Base-by-base conservation (phyloP, 2,888 invertebrate species). In the Steinernema hermaphroditum region DNA sequence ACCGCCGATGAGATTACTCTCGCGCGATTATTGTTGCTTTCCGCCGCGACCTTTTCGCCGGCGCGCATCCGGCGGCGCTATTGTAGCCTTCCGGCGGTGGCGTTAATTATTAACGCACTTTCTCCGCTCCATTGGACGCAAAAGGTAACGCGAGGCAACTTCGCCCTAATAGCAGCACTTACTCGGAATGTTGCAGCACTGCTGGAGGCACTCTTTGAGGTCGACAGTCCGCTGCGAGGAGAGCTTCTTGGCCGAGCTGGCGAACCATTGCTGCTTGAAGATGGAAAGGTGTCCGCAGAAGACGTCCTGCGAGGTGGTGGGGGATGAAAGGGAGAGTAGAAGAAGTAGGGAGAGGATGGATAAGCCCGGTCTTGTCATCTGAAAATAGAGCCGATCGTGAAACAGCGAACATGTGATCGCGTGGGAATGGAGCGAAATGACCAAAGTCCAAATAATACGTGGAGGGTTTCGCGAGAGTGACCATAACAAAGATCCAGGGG, bases 171-270 rank as follows among this genome's bases (percentile, higher is more conserved):
- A 22, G 19, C 16, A 68, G 24, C 54, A 80, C 82, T 76, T 46
- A 83, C 83, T 79, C 16, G 78, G 78, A 57, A 83, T 78, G 16
- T 75, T 75, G 71, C 83, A 83, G 68, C 83, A 83, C 9, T 77
- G 72, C 49, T 81, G 77, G 24, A 83, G 50, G 74, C 83, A 83
- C 70, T 81, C 79, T 72, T 82, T 82, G 73, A 83, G 69, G 73
- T 83, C 82, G 32, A 37, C 37, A 9, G 81, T 82, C 32, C 71
- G 77, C 41, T 80, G 83, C 9, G 79, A 77, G 14, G 77, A 76
- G 69, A 83, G 70, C 1, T 78, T 80, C 68, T 74, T 43, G 22
- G 80, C 78, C 19, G 76, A 75, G 46, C 74, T 70, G n/a, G 78
- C 78, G 62, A 83, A 82, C 73, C 83, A 74, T 68, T 83, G 76